Evolutionary conservation across 2,113 vertebrate genomes (phyloP).

Genomic region (Alces alces): DNA sequence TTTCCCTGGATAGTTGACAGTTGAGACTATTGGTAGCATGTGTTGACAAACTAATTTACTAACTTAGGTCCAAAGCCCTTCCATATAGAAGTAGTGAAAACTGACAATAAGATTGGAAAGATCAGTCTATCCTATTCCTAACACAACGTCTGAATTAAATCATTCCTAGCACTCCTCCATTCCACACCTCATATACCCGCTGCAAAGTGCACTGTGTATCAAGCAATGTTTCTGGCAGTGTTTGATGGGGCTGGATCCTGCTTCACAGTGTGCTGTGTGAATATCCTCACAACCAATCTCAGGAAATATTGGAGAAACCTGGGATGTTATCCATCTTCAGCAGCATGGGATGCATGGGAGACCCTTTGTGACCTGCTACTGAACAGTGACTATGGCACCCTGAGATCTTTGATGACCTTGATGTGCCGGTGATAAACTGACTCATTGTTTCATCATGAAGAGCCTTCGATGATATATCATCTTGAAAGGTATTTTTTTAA

Average conservation of each 20-base stretch:
- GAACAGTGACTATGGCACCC: neutral
- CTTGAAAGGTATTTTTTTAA: neutral
- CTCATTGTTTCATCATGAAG: conserved; percentile 26
- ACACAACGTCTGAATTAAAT: neutral
- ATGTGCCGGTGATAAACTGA: neutral
- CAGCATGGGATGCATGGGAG: neutral
- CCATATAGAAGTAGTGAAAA: neutral
- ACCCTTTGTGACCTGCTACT: neutral
- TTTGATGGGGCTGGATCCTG: neutral
- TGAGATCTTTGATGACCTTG: neutral
- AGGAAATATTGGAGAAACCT: neutral
- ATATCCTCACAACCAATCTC: neutral
- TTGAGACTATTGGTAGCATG: fast-evolving
- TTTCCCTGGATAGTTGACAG: neutral
- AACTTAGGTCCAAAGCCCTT: neutral
- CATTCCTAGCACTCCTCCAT: neutral
- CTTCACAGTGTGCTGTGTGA: neutral
- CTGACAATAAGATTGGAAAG: neutral
- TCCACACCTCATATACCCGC: neutral
- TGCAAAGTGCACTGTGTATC: neutral
- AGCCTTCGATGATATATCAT: neutral
- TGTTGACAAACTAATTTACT: fast-evolving
- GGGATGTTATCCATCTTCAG: neutral
- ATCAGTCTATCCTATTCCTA: neutral
- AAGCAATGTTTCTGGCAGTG: neutral